Percentiles rank a stretch among this genome's conserved stretches.
Conservation (phyloP, 2,113 vertebrate species). For the Poeciliopsis turrubarensis region DNA sequence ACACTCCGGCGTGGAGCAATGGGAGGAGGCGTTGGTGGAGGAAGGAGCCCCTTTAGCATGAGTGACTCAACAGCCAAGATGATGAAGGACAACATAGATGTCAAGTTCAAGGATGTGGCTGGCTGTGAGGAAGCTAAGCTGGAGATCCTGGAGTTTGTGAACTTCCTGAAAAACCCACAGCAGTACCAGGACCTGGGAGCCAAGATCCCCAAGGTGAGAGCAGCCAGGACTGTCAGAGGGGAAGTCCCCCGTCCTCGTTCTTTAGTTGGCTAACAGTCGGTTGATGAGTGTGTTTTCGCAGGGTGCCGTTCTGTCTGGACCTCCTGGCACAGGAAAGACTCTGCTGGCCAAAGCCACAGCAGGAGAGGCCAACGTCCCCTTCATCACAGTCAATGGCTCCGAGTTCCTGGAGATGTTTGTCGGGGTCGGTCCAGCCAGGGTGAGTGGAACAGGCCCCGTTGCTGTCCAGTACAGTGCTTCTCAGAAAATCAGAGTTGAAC, state of each 20-base stretch:
- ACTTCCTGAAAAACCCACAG: slow-evolving; percentile 93
- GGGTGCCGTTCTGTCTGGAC: slow-evolving; percentile 94
- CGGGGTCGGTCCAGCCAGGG: slow-evolving; percentile 93
- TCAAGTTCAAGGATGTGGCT: slow-evolving; percentile 95
- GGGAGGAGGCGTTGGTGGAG: slow-evolving; percentile 82
- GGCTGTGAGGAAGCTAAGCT: slow-evolving; percentile 97
- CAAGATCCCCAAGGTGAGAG: slow-evolving; percentile 93
- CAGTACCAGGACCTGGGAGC: slow-evolving; percentile 94
- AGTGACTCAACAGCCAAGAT: slow-evolving; percentile 94
- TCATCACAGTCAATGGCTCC: slow-evolving; percentile 94
- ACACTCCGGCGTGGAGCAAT: slow-evolving; percentile 83
- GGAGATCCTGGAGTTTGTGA: slow-evolving; percentile 97
- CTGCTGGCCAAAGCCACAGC: slow-evolving; percentile 95
- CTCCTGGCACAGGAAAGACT: slow-evolving; percentile 97
- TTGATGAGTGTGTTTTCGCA: slow-evolving; percentile 49
- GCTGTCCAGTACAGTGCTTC: not conserved
- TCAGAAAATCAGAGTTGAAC: not conserved
- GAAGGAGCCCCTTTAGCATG: slow-evolving; percentile 90
- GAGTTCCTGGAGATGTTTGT: slow-evolving; percentile 99
- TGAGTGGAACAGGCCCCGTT: slow-evolving; percentile 66
- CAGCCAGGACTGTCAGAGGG: not conserved
- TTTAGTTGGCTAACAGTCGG: not conserved
- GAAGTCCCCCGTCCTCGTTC: not conserved
- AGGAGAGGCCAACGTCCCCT: slow-evolving; percentile 95
- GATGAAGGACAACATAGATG: slow-evolving; percentile 87